phyloP scores from a whole-genome alignment of 2,888 invertebrate species.

The Tholera decimalis region DNA sequence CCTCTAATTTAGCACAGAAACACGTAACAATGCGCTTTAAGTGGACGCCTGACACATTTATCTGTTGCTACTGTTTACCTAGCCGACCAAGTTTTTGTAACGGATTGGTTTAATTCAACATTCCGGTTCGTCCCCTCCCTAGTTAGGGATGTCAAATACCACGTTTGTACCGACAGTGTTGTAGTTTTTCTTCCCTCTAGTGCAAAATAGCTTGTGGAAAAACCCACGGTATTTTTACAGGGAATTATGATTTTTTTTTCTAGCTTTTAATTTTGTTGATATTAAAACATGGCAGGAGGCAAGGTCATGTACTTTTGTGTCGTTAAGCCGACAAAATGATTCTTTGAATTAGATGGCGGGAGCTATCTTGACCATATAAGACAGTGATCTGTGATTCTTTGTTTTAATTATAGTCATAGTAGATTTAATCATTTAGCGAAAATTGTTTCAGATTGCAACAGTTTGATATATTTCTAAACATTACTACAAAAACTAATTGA shows the following conservation, averaged over 20 bases:
- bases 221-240: neutral
- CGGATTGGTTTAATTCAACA: constrained; percentile 76
- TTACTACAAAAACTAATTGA: no score
- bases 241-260: neutral
- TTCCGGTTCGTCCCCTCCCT: constrained; percentile 57
- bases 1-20: constrained; percentile 50
- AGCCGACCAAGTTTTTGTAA: constrained; percentile 73
- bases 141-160: constrained; percentile 60
- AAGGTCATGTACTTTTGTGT: constrained; percentile 14
- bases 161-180: constrained; percentile 6
- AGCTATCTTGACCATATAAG: neutral
- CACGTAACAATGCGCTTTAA: constrained; percentile 57
- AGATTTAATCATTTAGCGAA: neutral
- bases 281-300: constrained; percentile 15
- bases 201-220: constrained; percentile 18
- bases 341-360: constrained; percentile 11
- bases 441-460: no score
- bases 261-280: constrained; percentile 2
- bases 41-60: constrained; percentile 65
- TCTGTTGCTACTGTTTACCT: constrained; percentile 68
- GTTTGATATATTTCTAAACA: no score
- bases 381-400: neutral
- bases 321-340: constrained; percentile 10
- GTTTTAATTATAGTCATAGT: neutral
- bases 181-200: constrained; percentile 30